phyloP scores from a whole-genome alignment of 2,113 vertebrate species.

The Procavia capensis region DNA sequence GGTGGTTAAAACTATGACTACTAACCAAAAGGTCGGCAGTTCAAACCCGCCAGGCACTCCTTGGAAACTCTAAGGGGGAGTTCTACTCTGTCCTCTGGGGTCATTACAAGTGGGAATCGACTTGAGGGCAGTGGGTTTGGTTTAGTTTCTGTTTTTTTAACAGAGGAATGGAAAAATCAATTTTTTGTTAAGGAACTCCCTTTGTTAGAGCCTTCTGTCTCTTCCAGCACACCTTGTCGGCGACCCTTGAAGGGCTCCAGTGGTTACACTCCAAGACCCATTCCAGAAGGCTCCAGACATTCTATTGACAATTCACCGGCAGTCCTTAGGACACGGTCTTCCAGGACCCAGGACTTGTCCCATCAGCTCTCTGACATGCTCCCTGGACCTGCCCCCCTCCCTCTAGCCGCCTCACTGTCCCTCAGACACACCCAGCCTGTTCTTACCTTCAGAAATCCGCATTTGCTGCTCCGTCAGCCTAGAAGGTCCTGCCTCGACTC shows the following conservation, averaged over 20 bases:
- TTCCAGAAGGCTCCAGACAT: fast-evolving
- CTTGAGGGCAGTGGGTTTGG: no score
- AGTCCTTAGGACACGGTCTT: not conserved
- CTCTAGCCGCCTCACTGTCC: not conserved
- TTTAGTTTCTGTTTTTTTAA: not conserved
- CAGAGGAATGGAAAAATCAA: fast-evolving
- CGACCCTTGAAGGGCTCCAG: fast-evolving
- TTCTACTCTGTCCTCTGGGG: no score
- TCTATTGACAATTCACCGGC: fast-evolving
- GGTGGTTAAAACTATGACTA: no score
- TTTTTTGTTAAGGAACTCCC: fast-evolving
- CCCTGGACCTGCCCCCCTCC: not conserved
- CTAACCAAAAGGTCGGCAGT: no score
- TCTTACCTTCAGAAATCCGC: not conserved
- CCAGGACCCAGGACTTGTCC: fast-evolving
- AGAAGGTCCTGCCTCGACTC: not conserved
- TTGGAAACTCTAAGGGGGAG: no score
- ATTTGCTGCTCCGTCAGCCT: not conserved
- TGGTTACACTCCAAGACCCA: fast-evolving
- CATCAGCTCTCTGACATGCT: not conserved
- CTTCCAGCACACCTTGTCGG: fast-evolving
- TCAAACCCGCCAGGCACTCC: no score
- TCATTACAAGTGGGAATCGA: no score
- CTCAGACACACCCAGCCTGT: not conserved
- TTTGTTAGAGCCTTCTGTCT: fast-evolving